Evolutionary conservation across 2,797 vertebrate species (phyloP).

Genomic region (Acomys russatus): DNA sequence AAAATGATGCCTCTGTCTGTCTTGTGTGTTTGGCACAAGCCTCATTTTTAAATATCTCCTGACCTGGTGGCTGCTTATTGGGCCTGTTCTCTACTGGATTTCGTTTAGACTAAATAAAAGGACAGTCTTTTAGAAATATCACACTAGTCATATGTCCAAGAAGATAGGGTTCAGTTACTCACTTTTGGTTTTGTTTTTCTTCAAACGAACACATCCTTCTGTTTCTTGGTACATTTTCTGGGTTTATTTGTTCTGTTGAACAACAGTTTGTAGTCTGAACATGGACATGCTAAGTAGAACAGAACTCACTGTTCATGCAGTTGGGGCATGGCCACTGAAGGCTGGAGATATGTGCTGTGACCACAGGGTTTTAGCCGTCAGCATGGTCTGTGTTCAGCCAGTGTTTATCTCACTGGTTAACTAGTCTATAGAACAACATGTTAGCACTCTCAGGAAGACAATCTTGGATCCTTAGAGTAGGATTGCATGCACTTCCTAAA

Average conservation of each 20-base stretch:
- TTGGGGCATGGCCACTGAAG: not conserved
- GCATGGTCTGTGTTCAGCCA: slow-evolving; percentile 14
- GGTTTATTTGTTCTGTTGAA: slow-evolving; percentile 36
- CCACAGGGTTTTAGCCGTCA: slow-evolving; percentile 13
- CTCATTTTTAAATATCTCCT: not conserved
- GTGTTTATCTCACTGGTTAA: slow-evolving; percentile 39
- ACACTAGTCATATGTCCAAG: not conserved
- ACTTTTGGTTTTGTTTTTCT: slow-evolving; percentile 42
- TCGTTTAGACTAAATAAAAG: slow-evolving; percentile 21
- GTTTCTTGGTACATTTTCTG: not conserved
- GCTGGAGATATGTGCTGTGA: not conserved
- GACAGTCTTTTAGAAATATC: slow-evolving; percentile 12
- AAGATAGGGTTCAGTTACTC: not conserved
- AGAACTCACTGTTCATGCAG: not conserved
- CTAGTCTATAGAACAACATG: not conserved
- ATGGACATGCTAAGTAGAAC: not conserved
- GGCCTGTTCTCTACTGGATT: not conserved
- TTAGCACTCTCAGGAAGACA: not conserved
- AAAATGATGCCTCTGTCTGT: not conserved
- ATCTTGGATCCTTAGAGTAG: not conserved
- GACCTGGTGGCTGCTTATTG: not conserved
- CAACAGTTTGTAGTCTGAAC: not conserved
- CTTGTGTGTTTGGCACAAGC: not conserved
- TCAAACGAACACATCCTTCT: not conserved
- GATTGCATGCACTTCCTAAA: slow-evolving; percentile 19